phyloP scores from a whole-genome alignment of 2,888 invertebrate genomes.

The Andrena camellia region DNA sequence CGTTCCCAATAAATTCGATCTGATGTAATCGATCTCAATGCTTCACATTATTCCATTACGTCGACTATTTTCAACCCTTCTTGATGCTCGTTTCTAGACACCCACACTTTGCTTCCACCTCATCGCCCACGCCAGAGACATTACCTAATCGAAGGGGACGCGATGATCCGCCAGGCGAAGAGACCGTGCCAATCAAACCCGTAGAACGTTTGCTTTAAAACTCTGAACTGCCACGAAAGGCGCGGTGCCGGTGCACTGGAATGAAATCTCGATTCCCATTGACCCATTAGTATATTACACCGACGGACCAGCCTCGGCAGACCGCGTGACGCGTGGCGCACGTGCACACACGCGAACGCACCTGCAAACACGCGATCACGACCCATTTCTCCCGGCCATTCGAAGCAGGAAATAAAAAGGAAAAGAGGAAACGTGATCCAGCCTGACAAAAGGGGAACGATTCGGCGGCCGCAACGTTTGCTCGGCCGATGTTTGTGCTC shows the following conservation, averaged over 20 bases:
- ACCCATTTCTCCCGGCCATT: slow-evolving; percentile 71
- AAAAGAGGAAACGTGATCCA: slow-evolving; percentile 66
- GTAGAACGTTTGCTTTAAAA: slow-evolving; percentile 1
- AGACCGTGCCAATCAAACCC: slow-evolving; percentile 7
- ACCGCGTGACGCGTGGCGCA: slow-evolving; percentile 31
- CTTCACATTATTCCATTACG: too few species aligned
- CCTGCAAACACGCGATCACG: slow-evolving; percentile 22
- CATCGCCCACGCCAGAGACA: neutral
- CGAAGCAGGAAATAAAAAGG: slow-evolving; percentile 17
- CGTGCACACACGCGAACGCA: slow-evolving; percentile 23
- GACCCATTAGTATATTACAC: slow-evolving; percentile 47
- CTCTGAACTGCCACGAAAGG: slow-evolving; percentile 15
- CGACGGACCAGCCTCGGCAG: neutral
- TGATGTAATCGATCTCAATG: neutral
- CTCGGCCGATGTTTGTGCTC: slow-evolving; percentile 21
- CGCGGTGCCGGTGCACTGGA: neutral
- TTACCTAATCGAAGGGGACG: neutral
- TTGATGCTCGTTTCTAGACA: too few species aligned
- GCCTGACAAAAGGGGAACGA: slow-evolving; percentile 64
- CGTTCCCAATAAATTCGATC: neutral
- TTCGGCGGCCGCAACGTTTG: slow-evolving; percentile 43
- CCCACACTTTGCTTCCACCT: too few species aligned
- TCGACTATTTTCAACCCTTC: neutral
- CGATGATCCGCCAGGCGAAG: slow-evolving; percentile 8
- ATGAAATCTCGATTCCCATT: slow-evolving; percentile 17